Evolutionary conservation across 35 echinoderm and acorn worm species (phyloP).

Genomic region (Chiridota heheva): DNA sequence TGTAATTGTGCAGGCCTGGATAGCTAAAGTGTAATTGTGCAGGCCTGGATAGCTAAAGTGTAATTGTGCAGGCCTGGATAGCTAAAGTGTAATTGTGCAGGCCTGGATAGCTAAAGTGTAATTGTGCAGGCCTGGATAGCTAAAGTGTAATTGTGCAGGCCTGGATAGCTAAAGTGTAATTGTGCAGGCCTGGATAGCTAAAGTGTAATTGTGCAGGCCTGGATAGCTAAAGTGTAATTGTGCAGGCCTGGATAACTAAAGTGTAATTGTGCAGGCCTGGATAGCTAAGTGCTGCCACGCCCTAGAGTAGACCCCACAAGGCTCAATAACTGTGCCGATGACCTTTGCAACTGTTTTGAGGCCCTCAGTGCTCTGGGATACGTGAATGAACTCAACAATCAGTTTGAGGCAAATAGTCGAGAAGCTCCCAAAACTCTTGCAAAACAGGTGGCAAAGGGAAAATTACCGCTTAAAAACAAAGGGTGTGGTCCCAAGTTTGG

Average conservation of each 20-base stretch:
- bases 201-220: conserved; percentile 45
- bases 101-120: conserved; percentile 35
- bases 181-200: conserved; percentile 32
- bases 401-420: conserved; percentile 23
- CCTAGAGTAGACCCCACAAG: conserved; percentile 1
- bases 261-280: conserved; percentile 37
- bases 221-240: conserved; percentile 30
- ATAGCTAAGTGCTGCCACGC: not conserved
- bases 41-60: conserved; percentile 36
- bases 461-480: not conserved
- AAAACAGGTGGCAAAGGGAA: conserved; percentile 18
- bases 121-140: conserved; percentile 32
- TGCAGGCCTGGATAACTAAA: conserved; percentile 36
- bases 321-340: conserved; percentile 13
- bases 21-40: conserved; percentile 28
- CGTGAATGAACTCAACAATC: conserved; percentile 42
- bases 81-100: conserved; percentile 29
- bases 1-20: conserved; percentile 41
- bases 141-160: conserved; percentile 45
- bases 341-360: conserved; percentile 17
- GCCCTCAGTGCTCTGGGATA: conserved; percentile 18
- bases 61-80: conserved; percentile 39
- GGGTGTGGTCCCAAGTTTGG: not conserved
- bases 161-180: conserved; percentile 30
- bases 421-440: conserved; percentile 1